Evolutionary conservation across 2,888 invertebrate species (phyloP), one percentile per base, ranked within the genome.

Genomic region (Drosophila limbata): DNA sequence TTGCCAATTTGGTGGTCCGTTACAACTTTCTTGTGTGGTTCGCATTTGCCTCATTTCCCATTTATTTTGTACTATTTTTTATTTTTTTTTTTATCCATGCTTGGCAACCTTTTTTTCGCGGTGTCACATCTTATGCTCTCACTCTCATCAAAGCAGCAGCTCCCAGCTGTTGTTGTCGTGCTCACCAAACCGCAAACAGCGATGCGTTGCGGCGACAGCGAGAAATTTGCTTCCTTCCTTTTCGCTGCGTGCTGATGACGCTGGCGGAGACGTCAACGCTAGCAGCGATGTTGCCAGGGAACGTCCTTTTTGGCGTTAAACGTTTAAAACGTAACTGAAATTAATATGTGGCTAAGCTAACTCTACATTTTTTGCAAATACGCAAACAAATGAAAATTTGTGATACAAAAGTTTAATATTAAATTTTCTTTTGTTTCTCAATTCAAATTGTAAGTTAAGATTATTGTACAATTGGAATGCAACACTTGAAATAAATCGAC

Each of bases 161-260:
- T 44, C 13, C 56, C 77, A 73, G 76, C 74, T 78, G 76, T 77
- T 74, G 68, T 73, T 52, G 71, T 70, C 48, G 59, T 68, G 77
- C 55, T 77, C 55, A 73, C 17, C 52, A 62, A 75, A 76, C 71
- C 71, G 66, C 71, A 76, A 73, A 77, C 60, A 44, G 57, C 69
- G 73, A 39, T 62, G 65, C 60, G 65, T 52, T 40, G 42, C 70
- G 60, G 56, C 75, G 59, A 56, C 73, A 69, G 44, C 61, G 44
- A 55, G 56, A 52, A 70, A 56, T 67, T 71, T 56, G 75, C 67
- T 77, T 77, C 77, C 78, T 77, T 78, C 71, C 79, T 77, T 63
- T 74, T 50, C 52, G 42, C 44, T 39, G 50, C 50, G 21, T 17
- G 39, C 35, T 51, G 33, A 8, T 42, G 53, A 37, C 55, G 71